These are phyloP conservation scores for Tenthredo amoena DNA, from an alignment of 2,888 invertebrate genomes.

Conservation along the genomic window DNA sequence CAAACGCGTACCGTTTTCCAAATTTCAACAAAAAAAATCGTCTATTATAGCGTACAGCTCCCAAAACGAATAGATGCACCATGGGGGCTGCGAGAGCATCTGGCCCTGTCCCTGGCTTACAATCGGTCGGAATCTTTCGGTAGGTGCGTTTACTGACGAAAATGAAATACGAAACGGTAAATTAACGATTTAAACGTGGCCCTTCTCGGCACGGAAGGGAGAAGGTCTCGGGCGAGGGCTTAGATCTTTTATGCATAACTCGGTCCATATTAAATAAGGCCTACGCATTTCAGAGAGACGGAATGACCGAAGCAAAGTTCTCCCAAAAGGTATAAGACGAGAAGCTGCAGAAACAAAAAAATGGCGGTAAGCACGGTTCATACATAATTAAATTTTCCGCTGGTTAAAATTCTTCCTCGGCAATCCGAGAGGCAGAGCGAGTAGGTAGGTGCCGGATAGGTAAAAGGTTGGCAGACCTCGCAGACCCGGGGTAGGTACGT, in stretches of 20 bases:
- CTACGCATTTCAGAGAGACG: slow-evolving; percentile 5
- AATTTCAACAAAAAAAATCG: slow-evolving; percentile 63
- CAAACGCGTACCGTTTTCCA: slow-evolving; percentile 59
- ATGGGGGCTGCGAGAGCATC: slow-evolving; percentile 10
- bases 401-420: slow-evolving; percentile 50
- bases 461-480: neutral
- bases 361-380: slow-evolving; percentile 41
- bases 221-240: slow-evolving; percentile 18
- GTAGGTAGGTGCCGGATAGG: slow-evolving; percentile 48
- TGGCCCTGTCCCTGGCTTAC: neutral
- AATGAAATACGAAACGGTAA: slow-evolving; percentile 34
- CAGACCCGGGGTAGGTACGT: slow-evolving; percentile 20
- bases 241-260: slow-evolving; percentile 46
- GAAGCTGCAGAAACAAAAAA: slow-evolving; percentile 2
- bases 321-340: slow-evolving; percentile 41
- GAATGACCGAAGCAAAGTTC: slow-evolving; percentile 7
- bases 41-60: slow-evolving; percentile 41
- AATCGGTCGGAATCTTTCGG: neutral
- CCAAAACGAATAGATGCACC: neutral
- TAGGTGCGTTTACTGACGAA: slow-evolving; percentile 21
- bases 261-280: slow-evolving; percentile 40
- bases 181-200: slow-evolving; percentile 24
- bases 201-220: neutral
- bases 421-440: slow-evolving; percentile 15
- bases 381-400: slow-evolving; percentile 51